Evolutionary conservation across 1,140 invertebrate genomes (phyloP).

Genomic region (Bacillus rossius): DNA sequence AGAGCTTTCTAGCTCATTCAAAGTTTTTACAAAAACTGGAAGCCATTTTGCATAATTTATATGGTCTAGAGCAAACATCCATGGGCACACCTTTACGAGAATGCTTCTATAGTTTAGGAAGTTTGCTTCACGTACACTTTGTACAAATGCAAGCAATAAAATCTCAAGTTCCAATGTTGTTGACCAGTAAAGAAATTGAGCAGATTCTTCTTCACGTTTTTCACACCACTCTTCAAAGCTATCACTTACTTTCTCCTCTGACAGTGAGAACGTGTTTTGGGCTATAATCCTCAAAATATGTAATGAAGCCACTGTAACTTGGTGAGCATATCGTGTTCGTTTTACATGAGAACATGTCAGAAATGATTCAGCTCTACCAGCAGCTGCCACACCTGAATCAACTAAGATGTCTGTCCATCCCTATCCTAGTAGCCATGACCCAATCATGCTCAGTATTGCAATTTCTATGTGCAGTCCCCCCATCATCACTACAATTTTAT

Average conservation of each 20-base stretch:
- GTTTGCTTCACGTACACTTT: conserved; percentile 16
- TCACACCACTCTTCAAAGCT: conserved; percentile 8
- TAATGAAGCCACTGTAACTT: conserved; percentile 21
- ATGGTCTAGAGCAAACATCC: conserved; percentile 26
- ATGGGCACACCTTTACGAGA: conserved; percentile 20
- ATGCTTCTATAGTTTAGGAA: conserved; percentile 23
- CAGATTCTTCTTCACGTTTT: background rate
- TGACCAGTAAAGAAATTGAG: conserved; percentile 15
- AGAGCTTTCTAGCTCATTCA: conserved; percentile 9
- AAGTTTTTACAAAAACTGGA: conserved; percentile 26
- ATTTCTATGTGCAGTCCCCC: conserved; percentile 29
- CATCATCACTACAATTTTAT: conserved; percentile 25
- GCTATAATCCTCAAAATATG: conserved; percentile 1
- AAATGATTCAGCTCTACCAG: conserved; percentile 15
- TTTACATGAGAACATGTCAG: conserved; percentile 19
- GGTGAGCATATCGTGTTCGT: conserved; percentile 18
- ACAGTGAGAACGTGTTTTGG: background rate
- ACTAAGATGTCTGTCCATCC: conserved; percentile 8
- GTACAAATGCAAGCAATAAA: conserved; percentile 13
- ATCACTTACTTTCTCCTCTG: conserved; percentile 8
- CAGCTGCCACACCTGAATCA: conserved; percentile 18
- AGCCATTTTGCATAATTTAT: conserved; percentile 26
- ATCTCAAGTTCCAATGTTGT: conserved; percentile 14
- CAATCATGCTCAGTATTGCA: conserved; percentile 8
- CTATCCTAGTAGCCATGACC: conserved; percentile 3